A percentile compares a stretch with the other conserved stretches of the same genome.
phyloP scores from a whole-genome alignment of 2,113 vertebrate species.

The Chaetodon trifascialis region DNA sequence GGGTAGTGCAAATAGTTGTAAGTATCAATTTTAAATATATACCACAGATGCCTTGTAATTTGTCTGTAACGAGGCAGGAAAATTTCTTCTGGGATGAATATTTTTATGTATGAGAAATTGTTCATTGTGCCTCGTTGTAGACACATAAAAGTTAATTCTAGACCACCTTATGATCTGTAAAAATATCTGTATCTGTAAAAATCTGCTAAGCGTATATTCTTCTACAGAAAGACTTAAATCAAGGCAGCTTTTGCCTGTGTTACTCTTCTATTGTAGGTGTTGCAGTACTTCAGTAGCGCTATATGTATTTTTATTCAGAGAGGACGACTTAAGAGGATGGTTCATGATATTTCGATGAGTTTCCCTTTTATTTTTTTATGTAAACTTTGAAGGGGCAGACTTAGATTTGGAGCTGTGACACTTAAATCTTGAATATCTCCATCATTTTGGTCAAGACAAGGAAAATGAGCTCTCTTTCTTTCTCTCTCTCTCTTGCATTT shows the following conservation, averaged over 20 bases:
- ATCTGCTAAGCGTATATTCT: neutral
- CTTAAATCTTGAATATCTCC: neutral
- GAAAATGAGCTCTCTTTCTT: neutral
- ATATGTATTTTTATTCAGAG: neutral
- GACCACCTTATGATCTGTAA: neutral
- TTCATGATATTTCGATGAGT: neutral
- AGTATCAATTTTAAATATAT: constrained; percentile 25
- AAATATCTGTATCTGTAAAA: neutral
- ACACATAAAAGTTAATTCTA: constrained; percentile 18
- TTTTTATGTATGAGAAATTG: constrained; percentile 1
- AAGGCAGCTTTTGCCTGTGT: neutral
- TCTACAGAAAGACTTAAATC: neutral
- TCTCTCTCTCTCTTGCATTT: neutral
- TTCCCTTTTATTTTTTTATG: neutral
- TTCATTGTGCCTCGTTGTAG: neutral
- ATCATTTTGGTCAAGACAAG: constrained; percentile 1
- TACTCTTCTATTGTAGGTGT: neutral
- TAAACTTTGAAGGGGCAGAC: neutral
- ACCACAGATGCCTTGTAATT: constrained; percentile 34
- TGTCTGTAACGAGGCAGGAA: neutral
- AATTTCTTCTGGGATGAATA: neutral
- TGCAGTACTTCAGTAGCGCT: neutral
- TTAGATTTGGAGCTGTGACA: neutral
- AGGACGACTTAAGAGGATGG: neutral
- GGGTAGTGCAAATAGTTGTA: constrained; percentile 1